Conservation (phyloP, 1,140 invertebrate genomes). For the Drosophila ercepeae region DNA sequence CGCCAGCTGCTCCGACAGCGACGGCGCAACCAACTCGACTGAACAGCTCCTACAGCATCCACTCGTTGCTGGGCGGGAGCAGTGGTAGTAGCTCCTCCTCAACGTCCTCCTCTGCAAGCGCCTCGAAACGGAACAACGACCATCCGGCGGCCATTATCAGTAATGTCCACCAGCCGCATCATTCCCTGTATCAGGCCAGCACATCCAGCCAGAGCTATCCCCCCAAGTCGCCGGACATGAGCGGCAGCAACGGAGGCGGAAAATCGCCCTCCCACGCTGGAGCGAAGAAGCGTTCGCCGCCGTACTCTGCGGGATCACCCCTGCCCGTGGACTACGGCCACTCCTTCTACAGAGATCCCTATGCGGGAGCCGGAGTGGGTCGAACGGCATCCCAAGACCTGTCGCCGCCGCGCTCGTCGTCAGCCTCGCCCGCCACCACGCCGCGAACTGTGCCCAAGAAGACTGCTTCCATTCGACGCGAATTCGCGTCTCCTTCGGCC, state of each 20-base stretch:
- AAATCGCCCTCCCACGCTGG: constrained; percentile 73
- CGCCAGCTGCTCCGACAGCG: constrained; percentile 19
- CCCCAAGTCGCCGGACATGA: constrained; percentile 74
- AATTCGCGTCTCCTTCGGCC: constrained; percentile 80
- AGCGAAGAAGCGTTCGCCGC: constrained; percentile 74
- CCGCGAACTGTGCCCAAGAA: constrained; percentile 83
- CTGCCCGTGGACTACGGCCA: constrained; percentile 68
- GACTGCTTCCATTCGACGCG: constrained; percentile 82
- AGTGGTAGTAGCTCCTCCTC: constrained; percentile 57
- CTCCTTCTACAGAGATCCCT: constrained; percentile 62
- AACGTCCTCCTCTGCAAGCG: constrained; percentile 15
- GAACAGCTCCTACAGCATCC: constrained; percentile 90
- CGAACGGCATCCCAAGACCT: constrained; percentile 51
- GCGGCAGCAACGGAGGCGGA: constrained; percentile 54
- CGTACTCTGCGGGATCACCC: constrained; percentile 67
- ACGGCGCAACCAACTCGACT: constrained; percentile 67
- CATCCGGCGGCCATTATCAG: constrained; percentile 69
- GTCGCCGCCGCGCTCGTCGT: constrained; percentile 62
- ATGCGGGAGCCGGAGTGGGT: constrained; percentile 39
- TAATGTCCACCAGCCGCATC: constrained; percentile 65
- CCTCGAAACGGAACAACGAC: constrained; percentile 48
- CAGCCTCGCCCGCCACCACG: constrained; percentile 65
- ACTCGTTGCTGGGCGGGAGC: constrained; percentile 88
- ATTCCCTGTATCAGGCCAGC: constrained; percentile 45
- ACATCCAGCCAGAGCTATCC: constrained; percentile 57